Evolutionary conservation across 2,888 invertebrate genomes (phyloP), one percentile per base, ranked within the genome.

Genomic region (Pardosa pseudoannulata): DNA sequence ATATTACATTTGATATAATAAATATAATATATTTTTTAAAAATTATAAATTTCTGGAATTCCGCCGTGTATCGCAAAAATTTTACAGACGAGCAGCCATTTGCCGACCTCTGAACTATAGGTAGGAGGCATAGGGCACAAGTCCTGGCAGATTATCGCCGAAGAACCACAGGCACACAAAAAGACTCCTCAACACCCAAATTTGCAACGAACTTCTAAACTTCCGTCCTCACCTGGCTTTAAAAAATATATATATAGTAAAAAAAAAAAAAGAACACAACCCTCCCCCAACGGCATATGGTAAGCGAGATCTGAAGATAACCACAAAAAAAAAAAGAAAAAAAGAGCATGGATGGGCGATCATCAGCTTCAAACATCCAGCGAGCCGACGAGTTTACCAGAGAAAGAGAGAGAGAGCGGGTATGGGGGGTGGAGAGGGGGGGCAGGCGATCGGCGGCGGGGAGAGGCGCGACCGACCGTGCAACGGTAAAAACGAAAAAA

Each of bases 401-500:
- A n/a, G n/a, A 31, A 32, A n/a, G 65, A 16, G 41, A 31, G 67
- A 36, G 62, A 16, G 68, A n/a, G n/a, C n/a, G n/a, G n/a, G n/a
- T n/a, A n/a, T n/a, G 50, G 19, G 68, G 11, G 68, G 13, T 31
- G 68, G 23, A 50, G 62, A 32, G 68, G 23, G 64, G 41, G 13
- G 39, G 32, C 28, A n/a, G 41, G 36, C 9, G 50, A 36, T 13
- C 32, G 68, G 29, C 32, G 39, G 13, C 27, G 16, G 39, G 6
- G 56, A 3, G n/a, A 39, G 23, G 36, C 28, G 39, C n/a, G 29
- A 41, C 39, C 23, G 46, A 27, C 27, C 27, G 73, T 62, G 68
- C 80, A 31, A 65, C 70, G 82, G 74, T 72, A 75, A 82, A 76
- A 82, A 82, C 76, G 83, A 78, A 83, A 83, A 83, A 83, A 83